Base-by-base conservation (phyloP, 2,888 invertebrate species). In the Andrena fulva region DNA sequence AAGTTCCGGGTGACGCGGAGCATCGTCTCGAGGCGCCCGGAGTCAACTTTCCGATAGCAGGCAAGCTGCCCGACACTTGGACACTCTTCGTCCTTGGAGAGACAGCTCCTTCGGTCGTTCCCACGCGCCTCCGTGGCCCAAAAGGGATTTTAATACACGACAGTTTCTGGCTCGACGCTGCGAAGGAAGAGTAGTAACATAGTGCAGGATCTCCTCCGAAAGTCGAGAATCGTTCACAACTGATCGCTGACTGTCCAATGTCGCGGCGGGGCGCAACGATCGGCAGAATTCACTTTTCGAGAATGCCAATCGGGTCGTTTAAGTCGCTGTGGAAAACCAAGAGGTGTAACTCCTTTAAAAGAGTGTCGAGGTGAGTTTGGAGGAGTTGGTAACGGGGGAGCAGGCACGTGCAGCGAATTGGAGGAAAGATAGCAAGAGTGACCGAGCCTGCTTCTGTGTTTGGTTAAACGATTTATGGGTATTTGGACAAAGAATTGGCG, bases 291-390 rank as follows among this genome's bases (percentile, higher is more conserved):
- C 62, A 63, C 16, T n/a, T 20, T 29, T 29, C 59, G 42, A 69
- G 77, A 50, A 81, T 77, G 81, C 16, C 64, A 48, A 64, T 64
- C 67, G 10, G 56, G 69, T 62, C 31, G 72, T 79, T 77, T 33
- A 79, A 69, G 75, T 64, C 82, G 67, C 33, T 71, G 80, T 73
- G 88, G 85, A 85, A 87, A 82, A 84, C 85, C 72, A 85, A 87
- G 82, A 88, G 87, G 83, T 86, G 88, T 76, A 89, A 88, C 82
- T 82, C 90, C 7, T 85, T 88, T 72, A 90, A 88, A 77, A 90
- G 90, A 88, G 89, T 91, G 76, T 78, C 89, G 63, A 91, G 90
- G 90, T 91, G 91, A 91, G 84, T 81, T 12, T 12, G 29, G 35
- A 42, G 24, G 31, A 63, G 16, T 60, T 8, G 59, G 27, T 24